Conservation (phyloP, 2,113 vertebrate species). For the Pyrgilauda ruficollis region DNA sequence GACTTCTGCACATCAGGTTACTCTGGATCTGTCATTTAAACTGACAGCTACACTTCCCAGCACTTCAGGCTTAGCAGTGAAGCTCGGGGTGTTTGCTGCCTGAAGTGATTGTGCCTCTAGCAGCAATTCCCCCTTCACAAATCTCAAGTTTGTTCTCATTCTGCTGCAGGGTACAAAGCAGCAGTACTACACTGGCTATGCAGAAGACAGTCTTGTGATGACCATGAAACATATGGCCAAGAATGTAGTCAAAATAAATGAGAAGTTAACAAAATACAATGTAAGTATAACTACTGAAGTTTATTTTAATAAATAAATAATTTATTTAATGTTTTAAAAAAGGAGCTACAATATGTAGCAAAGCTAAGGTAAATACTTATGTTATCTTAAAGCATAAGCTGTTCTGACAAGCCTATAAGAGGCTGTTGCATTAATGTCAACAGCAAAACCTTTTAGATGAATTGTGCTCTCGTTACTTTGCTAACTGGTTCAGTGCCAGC, state of each 20-base stretch:
- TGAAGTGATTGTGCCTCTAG: not conserved
- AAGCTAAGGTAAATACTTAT: not conserved
- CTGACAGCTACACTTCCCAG: not conserved
- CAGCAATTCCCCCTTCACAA: not conserved
- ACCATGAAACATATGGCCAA: slow-evolving; percentile 90
- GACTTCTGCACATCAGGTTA: not conserved
- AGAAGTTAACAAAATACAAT: slow-evolving; percentile 80
- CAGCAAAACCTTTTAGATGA: not conserved
- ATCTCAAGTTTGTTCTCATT: not conserved
- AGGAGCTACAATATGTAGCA: no score
- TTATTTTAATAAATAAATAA: no score
- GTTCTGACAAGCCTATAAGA: not conserved
- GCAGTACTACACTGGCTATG: slow-evolving; percentile 85
- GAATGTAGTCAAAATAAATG: slow-evolving; percentile 83
- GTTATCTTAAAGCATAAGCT: not conserved
- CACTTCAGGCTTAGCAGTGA: rapidly evolving
- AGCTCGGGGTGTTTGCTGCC: not conserved
- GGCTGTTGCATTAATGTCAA: not conserved
- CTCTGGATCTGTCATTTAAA: not conserved
- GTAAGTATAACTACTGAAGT: slow-evolving; percentile 72
- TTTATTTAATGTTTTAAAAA: not conserved
- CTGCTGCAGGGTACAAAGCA: slow-evolving; percentile 79
- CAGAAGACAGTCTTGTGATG: slow-evolving; percentile 74
- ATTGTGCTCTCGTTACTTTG: not conserved
- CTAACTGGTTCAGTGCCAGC: not conserved